Base-by-base conservation (phyloP, 2,888 invertebrate species). In the Eurytoma adleriae region DNA sequence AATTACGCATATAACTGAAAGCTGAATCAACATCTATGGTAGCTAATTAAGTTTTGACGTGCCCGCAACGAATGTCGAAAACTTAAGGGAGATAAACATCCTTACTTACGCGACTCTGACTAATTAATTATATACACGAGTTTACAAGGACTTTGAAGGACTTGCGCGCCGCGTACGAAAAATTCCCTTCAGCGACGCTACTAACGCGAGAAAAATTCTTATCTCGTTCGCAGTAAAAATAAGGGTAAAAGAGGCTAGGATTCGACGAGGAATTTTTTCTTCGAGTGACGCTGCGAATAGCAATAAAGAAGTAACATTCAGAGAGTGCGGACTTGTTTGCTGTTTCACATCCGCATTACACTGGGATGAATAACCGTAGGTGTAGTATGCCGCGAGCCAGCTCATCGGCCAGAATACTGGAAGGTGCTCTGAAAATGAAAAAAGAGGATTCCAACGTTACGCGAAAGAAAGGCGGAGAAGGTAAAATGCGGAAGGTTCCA, bases 321-420 rank as follows among this genome's bases (percentile, higher is more conserved):
- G n/a, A 30, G 5, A 10, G 18, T 14, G 69, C 61, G 62, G n/a
- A 71, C 50, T 40, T 50, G 40, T 48, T 3, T 16, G 27, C 76
- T 62, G 64, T 10, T 61, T 72, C 52, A 18, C n/a, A 52, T 59
- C 56, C 56, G 62, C 18, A 40, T 54, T 71, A 84, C 83, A 85
- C 84, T 84, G 85, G 82, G 84, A 82, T 84, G 84, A 70, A 18
- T 48, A 62, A 24, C 14, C 30, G 52, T 80, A 74, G 67, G 27
- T 24, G 24, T 75, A 40, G 56, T 70, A 66, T 67, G 82, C 82
- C 82, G 77, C 82, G 89, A 89, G 89, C 89, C 89, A 87, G 89
- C 89, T 89, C 89, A 88, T 88, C 89, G 89, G 89, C 89, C 86
- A 85, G 87, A 89, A 89, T 89, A 89, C 89, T 89, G 89, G 87